These are phyloP conservation scores for Eristalis tenax DNA, from an alignment of 2,888 invertebrate species.

Conservation along the genomic window DNA sequence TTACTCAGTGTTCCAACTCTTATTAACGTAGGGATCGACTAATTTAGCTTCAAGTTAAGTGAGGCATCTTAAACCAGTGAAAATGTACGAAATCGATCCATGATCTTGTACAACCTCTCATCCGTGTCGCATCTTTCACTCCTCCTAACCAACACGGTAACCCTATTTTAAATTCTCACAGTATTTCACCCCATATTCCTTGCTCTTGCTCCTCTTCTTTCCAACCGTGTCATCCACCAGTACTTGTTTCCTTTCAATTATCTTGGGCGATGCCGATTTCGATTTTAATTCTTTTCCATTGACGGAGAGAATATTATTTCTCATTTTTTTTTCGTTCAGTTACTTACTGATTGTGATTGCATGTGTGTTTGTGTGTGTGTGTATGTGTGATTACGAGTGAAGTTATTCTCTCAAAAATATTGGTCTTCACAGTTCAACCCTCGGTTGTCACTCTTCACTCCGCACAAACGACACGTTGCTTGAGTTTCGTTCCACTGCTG, in stretches of 20 bases:
- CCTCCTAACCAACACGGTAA: not conserved
- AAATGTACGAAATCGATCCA: no score
- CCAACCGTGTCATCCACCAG: slow-evolving; percentile 32
- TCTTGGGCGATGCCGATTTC: slow-evolving; percentile 67
- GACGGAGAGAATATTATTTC: slow-evolving; percentile 44
- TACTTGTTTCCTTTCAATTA: slow-evolving; percentile 59
- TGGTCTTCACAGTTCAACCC: not conserved
- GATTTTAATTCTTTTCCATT: slow-evolving; percentile 65
- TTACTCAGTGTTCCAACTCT: no score
- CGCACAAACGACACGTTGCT: not conserved
- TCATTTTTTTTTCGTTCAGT: slow-evolving; percentile 14
- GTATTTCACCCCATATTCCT: slow-evolving; percentile 1
- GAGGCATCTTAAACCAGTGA: no score
- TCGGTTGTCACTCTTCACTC: not conserved
- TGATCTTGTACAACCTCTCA: no score
- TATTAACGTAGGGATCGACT: no score
- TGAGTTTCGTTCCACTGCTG: not conserved
- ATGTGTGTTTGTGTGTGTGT: slow-evolving; percentile 9
- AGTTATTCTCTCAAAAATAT: slow-evolving; percentile 16
- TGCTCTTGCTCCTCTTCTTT: slow-evolving; percentile 1
- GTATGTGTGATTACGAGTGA: slow-evolving; percentile 7
- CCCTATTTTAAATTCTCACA: not conserved
- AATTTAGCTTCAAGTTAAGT: no score
- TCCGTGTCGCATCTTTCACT: no score
- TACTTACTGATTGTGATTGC: slow-evolving; percentile 4